phyloP scores from a whole-genome alignment of 2,888 invertebrate species.

The Endomychus coccineus region DNA sequence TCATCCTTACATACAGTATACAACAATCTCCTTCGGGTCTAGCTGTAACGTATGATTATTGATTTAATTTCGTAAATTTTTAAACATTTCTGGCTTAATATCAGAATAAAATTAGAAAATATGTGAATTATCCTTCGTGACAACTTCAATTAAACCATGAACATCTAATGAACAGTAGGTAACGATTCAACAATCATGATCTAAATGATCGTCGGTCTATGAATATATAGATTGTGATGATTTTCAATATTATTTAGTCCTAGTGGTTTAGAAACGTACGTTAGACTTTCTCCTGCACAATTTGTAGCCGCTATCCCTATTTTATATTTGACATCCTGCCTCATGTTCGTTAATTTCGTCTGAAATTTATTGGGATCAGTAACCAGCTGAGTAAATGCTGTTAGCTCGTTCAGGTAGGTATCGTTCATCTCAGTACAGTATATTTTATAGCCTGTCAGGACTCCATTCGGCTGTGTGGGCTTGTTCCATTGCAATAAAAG shows the following conservation, averaged over 20 bases:
- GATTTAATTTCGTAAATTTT: too few relatives aligned
- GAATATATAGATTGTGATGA: neutral
- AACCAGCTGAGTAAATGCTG: constrained; percentile 28
- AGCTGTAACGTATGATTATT: too few relatives aligned
- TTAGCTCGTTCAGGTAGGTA: constrained; percentile 25
- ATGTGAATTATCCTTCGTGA: too few relatives aligned
- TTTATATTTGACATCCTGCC: constrained; percentile 28
- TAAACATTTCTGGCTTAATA: too few relatives aligned
- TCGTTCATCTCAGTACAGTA: constrained; percentile 28
- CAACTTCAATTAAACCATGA: too few relatives aligned
- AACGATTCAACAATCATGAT: neutral
- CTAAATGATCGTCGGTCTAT: neutral
- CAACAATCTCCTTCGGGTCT: too few relatives aligned
- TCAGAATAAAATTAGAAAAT: too few relatives aligned
- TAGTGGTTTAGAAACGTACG: constrained; percentile 20
- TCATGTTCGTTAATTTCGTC: constrained; percentile 32
- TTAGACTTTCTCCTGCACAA: constrained; percentile 35
- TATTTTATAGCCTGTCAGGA: constrained; percentile 33
- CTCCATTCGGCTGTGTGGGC: constrained; percentile 32
- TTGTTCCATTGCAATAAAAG: constrained; percentile 33
- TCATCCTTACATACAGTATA: too few relatives aligned
- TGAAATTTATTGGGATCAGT: constrained; percentile 30
- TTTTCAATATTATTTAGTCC: neutral
- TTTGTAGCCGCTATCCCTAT: constrained; percentile 33
- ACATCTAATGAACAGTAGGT: too few relatives aligned